phyloP scores from a whole-genome alignment of 2,113 vertebrate genomes.

The Ancistrus triradiatus region DNA sequence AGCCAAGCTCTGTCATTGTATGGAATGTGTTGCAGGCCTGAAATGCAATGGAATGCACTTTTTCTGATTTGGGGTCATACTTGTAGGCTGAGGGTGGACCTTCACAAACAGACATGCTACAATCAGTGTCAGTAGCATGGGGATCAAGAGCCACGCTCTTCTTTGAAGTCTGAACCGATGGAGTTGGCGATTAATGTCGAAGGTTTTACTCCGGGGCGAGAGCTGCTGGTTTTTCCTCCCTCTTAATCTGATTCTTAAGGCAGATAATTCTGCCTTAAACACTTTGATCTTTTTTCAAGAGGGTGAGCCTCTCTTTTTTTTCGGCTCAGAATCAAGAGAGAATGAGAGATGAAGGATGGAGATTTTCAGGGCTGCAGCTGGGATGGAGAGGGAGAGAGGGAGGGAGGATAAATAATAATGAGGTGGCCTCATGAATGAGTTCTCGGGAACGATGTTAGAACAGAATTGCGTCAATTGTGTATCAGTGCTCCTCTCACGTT shows the following conservation, averaged over 20 bases:
- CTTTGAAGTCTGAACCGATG: constrained; percentile 31
- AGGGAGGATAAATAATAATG: constrained; percentile 2
- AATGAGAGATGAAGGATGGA: background rate
- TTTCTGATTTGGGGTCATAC: too few species aligned
- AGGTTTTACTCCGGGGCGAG: constrained; percentile 30
- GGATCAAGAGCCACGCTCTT: background rate
- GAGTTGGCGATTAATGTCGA: constrained; percentile 24
- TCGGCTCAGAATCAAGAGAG: background rate
- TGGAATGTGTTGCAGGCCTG: too few species aligned
- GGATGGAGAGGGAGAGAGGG: background rate
- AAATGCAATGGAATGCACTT: too few species aligned
- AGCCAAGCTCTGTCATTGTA: too few species aligned
- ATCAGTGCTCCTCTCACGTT: too few species aligned
- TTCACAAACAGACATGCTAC: background rate
- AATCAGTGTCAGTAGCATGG: background rate
- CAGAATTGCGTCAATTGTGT: too few species aligned
- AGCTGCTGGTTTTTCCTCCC: constrained; percentile 5
- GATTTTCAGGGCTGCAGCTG: background rate
- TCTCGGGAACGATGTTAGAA: too few species aligned
- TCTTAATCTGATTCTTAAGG: constrained; percentile 36
- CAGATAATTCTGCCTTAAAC: constrained; percentile 33
- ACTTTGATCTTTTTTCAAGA: constrained; percentile 40
- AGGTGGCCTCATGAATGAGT: too few species aligned
- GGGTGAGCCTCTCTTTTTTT: background rate
- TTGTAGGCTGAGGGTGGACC: too few species aligned